These are phyloP conservation scores for Reinhardtius hippoglossoides DNA, from an alignment of 2,113 vertebrate genomes.

Conservation along the genomic window DNA sequence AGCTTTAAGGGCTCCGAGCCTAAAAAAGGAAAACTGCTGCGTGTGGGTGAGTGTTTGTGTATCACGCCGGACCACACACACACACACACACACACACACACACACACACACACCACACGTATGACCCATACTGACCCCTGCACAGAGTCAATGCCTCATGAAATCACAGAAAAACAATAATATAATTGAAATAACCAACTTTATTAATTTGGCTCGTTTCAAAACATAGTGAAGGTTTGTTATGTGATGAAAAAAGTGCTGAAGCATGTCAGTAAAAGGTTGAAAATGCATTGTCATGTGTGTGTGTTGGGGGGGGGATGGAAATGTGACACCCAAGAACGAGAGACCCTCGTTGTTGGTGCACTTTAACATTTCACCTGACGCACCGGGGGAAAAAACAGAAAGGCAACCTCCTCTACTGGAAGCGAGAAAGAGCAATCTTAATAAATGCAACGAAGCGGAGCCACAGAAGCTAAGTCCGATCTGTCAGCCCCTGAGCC, in stretches of 20 bases:
- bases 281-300: no score
- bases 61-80: not conserved
- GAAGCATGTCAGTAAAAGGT: no score
- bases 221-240: no score
- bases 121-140: not conserved
- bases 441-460: not conserved
- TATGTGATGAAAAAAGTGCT: no score
- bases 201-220: not conserved
- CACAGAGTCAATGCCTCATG: not conserved
- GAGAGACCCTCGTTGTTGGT: no score
- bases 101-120: not conserved
- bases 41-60: constrained; percentile 7
- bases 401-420: not conserved
- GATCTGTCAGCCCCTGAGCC: not conserved
- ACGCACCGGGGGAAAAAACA: not conserved
- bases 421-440: not conserved
- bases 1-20: constrained; percentile 35
- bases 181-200: not conserved
- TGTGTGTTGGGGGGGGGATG: no score
- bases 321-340: no score
- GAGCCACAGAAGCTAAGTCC: not conserved
- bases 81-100: no score
- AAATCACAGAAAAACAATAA: no score
- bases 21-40: not conserved
- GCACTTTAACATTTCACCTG: constrained; percentile 2